Evolutionary conservation across 1,140 invertebrate genomes (phyloP).

Genomic region (Cepaea nemoralis): DNA sequence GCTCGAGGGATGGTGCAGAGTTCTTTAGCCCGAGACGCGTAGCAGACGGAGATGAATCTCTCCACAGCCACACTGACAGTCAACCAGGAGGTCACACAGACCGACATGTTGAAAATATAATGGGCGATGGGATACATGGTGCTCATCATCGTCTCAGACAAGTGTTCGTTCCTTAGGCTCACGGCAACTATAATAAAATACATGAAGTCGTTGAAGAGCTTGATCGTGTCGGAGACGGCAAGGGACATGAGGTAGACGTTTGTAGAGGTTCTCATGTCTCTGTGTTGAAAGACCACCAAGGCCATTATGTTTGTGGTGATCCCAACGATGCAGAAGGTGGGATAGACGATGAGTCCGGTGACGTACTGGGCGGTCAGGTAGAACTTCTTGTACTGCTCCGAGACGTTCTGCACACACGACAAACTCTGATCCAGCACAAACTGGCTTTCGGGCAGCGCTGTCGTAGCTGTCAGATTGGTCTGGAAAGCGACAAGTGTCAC

Average conservation of each 20-base stretch:
- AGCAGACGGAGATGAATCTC: slow-evolving; percentile 94
- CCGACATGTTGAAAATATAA: slow-evolving; percentile 69
- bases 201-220: slow-evolving; percentile 80
- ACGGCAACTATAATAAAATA: slow-evolving; percentile 78
- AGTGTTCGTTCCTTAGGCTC: slow-evolving; percentile 52
- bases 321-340: slow-evolving; percentile 80
- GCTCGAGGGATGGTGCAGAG: slow-evolving; percentile 81
- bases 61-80: slow-evolving; percentile 95
- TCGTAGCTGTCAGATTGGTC: not conserved
- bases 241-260: slow-evolving; percentile 83
- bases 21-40: slow-evolving; percentile 87
- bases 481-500: not conserved
- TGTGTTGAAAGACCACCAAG: slow-evolving; percentile 81
- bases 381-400: slow-evolving; percentile 52
- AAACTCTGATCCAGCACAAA: not conserved
- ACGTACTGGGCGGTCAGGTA: slow-evolving; percentile 66
- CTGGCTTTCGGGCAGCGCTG: not conserved
- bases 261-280: slow-evolving; percentile 82
- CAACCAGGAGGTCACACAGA: slow-evolving; percentile 83
- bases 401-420: slow-evolving; percentile 17
- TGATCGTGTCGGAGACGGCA: slow-evolving; percentile 82
- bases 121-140: slow-evolving; percentile 70
- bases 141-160: slow-evolving; percentile 54
- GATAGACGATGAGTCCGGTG: slow-evolving; percentile 76
- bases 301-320: slow-evolving; percentile 82